These are phyloP conservation scores for Nymphalis urticae DNA, from an alignment of 2,888 invertebrate genomes.

Conservation along the genomic window DNA sequence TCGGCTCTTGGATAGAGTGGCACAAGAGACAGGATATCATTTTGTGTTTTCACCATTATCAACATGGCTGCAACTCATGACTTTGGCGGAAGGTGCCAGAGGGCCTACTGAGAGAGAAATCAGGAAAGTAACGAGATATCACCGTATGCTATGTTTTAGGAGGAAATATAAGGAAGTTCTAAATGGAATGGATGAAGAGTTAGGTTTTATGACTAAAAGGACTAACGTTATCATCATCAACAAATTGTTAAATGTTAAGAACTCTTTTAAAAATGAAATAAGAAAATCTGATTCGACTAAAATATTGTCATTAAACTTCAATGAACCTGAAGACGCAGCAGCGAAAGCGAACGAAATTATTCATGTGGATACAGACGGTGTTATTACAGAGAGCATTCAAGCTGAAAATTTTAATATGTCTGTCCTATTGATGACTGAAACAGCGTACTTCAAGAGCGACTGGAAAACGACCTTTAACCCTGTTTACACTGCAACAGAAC, in stretches of 20 bases:
- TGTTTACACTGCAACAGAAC: slow-evolving; percentile 44
- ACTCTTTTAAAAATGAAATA: slow-evolving; percentile 47
- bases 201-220: slow-evolving; percentile 46
- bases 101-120: slow-evolving; percentile 55
- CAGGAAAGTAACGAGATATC: slow-evolving; percentile 53
- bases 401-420: slow-evolving; percentile 55
- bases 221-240: slow-evolving; percentile 56
- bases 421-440: slow-evolving; percentile 55
- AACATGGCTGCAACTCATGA: slow-evolving; percentile 61
- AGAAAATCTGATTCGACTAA: slow-evolving; percentile 49
- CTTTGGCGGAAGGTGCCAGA: slow-evolving; percentile 58
- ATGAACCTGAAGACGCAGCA: slow-evolving; percentile 46
- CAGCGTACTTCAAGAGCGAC: slow-evolving; percentile 53
- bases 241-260: slow-evolving; percentile 52
- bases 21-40: slow-evolving; percentile 53
- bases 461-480: slow-evolving; percentile 60
- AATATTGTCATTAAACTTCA: slow-evolving; percentile 53
- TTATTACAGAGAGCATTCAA: slow-evolving; percentile 46
- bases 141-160: slow-evolving; percentile 55
- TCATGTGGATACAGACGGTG: slow-evolving; percentile 46
- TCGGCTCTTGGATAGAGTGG: slow-evolving; percentile 55
- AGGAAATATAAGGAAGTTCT: slow-evolving; percentile 49
- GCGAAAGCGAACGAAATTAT: slow-evolving; percentile 49
- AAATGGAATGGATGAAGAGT: slow-evolving; percentile 47
- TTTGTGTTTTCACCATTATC: slow-evolving; percentile 66